A percentile compares a stretch with the other conserved stretches of the same genome.
Evolutionary conservation across 2,797 vertebrate genomes (phyloP).

Genomic region (Darevskia nairensis): DNA sequence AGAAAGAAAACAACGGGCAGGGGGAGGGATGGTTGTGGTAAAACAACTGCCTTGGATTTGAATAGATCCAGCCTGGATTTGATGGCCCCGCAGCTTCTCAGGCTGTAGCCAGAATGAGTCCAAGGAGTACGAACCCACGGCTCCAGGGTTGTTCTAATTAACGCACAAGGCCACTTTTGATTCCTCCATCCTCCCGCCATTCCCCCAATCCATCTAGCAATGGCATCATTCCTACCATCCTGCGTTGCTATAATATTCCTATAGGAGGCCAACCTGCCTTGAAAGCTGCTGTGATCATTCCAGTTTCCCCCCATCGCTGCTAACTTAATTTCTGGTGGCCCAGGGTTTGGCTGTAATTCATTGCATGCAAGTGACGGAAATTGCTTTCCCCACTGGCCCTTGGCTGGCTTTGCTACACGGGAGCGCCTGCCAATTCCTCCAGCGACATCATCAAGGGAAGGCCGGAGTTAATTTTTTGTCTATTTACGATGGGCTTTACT

Average conservation of each 20-base stretch:
- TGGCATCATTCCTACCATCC: neutral
- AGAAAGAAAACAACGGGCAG: neutral
- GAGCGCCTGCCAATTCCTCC: slow-evolving; percentile 18
- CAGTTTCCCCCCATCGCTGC: too few relatives aligned
- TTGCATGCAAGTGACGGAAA: neutral
- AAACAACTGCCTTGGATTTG: neutral
- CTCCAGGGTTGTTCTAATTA: neutral
- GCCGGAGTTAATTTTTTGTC: slow-evolving; percentile 38
- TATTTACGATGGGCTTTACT: slow-evolving; percentile 42
- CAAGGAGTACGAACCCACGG: neutral
- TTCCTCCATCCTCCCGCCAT: neutral
- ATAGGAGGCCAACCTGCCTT: neutral
- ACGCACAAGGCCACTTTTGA: neutral
- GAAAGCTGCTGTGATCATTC: neutral
- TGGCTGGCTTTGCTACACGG: neutral
- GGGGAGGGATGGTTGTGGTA: neutral
- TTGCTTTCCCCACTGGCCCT: neutral
- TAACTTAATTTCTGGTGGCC: slow-evolving; percentile 12
- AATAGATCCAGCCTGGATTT: neutral
- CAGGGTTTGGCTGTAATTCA: slow-evolving; percentile 19
- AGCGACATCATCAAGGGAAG: slow-evolving; percentile 9
- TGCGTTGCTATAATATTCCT: neutral
- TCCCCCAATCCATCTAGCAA: neutral
- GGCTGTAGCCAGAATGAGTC: neutral
- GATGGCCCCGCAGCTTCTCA: neutral